Evolutionary conservation across 2,113 vertebrate genomes (phyloP).

Genomic region (Campylomormyrus numenius): DNA sequence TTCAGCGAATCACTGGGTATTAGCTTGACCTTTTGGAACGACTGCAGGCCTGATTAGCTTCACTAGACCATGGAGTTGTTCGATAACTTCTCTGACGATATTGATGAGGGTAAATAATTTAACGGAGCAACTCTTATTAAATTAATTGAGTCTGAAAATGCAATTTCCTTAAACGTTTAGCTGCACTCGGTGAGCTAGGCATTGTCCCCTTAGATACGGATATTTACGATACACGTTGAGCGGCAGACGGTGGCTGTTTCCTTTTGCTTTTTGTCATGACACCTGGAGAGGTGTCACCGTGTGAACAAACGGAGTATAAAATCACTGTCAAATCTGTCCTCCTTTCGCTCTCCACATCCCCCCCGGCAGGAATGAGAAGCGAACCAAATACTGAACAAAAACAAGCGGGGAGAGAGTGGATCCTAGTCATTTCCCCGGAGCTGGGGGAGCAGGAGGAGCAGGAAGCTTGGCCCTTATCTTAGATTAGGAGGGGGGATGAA

Average conservation of each 20-base stretch:
- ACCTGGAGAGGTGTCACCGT: neutral
- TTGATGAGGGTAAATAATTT: neutral
- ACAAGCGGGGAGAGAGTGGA: neutral
- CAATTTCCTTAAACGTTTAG: neutral
- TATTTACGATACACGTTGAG: neutral
- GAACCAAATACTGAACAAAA: neutral
- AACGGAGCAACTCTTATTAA: neutral
- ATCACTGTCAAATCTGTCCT: neutral
- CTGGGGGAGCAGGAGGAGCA: neutral
- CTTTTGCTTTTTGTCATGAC: neutral
- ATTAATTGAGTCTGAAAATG: slow-evolving; percentile 2
- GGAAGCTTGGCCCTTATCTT: neutral
- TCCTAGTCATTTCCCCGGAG: neutral
- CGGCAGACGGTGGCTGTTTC: neutral
- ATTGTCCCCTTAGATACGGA: neutral
- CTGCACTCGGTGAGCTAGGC: neutral
- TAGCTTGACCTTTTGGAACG: neutral
- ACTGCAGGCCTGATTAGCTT: neutral
- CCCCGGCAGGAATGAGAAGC: neutral
- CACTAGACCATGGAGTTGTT: neutral
- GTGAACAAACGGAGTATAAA: neutral
- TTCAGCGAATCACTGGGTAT: slow-evolving; percentile 4
- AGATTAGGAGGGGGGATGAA: neutral
- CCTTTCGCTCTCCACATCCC: neutral
- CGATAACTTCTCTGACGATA: neutral